Conservation (phyloP, 2,797 vertebrate species). For the Oryzias dopingdopingensis region DNA sequence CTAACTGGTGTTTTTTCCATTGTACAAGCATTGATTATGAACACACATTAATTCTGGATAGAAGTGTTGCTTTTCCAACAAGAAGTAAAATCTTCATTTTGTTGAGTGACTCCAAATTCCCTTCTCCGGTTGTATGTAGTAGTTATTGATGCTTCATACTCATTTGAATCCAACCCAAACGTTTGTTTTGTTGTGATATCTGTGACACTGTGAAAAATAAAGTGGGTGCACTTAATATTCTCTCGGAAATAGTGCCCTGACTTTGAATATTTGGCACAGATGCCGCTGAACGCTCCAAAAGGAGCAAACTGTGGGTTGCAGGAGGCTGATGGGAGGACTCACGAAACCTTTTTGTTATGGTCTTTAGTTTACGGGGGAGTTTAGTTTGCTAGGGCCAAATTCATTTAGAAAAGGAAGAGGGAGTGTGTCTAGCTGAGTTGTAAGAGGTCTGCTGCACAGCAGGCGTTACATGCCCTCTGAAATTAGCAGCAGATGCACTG, state of each 20-base stretch:
- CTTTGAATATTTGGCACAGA: slow-evolving; percentile 12
- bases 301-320: slow-evolving; percentile 22
- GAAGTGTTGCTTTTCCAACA: too few relatives aligned
- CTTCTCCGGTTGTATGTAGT: too few relatives aligned
- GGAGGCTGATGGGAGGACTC: slow-evolving; percentile 2
- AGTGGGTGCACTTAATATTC: background rate
- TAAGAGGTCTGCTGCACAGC: slow-evolving; percentile 44
- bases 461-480: slow-evolving; percentile 57
- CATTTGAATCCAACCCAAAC: background rate
- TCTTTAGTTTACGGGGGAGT: slow-evolving; percentile 29
- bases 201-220: background rate
- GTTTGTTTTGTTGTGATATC: background rate
- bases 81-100: too few relatives aligned
- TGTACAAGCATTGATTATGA: too few relatives aligned
- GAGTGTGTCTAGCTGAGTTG: slow-evolving; percentile 36
- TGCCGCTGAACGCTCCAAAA: slow-evolving; percentile 5
- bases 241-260: slow-evolving; percentile 11
- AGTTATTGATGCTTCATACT: too few relatives aligned
- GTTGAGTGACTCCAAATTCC: too few relatives aligned
- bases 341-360: slow-evolving; percentile 23
- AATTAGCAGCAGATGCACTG: slow-evolving; percentile 76
- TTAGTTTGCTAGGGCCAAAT: slow-evolving; percentile 38
- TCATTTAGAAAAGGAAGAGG: slow-evolving; percentile 36
- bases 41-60: too few relatives aligned
- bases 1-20: too few relatives aligned